Conservation (phyloP, 2,113 vertebrate genomes). For the Montifringilla adamsi region DNA sequence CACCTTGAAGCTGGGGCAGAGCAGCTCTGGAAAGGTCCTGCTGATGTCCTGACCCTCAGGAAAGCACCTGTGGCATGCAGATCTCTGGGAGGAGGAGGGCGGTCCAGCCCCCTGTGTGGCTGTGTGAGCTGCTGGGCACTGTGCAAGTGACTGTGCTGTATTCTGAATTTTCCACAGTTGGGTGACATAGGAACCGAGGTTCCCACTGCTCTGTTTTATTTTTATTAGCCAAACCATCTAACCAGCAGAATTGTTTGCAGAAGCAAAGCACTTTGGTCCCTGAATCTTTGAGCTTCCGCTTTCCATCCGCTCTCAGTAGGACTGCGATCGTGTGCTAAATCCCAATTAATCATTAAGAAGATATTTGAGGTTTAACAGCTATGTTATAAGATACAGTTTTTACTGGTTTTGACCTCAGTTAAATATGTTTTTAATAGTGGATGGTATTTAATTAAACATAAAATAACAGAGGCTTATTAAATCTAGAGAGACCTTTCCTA, state of each 20-base stretch:
- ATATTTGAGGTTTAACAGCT: constrained; percentile 71
- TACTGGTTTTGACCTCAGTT: constrained; percentile 53
- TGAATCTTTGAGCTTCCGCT: neutral
- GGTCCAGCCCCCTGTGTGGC: rapidly evolving
- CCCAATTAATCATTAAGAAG: constrained; percentile 64
- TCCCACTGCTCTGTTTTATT: neutral
- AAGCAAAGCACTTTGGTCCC: constrained; percentile 56
- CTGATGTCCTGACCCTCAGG: neutral
- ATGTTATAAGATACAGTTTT: constrained; percentile 64
- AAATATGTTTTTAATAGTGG: constrained; percentile 66
- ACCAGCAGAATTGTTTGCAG: constrained; percentile 56
- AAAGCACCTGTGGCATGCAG: neutral
- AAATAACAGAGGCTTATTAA: constrained; percentile 67
- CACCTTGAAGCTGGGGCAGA: neutral
- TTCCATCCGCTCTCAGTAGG: constrained; percentile 3
- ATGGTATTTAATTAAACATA: constrained; percentile 68
- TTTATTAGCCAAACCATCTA: constrained; percentile 6
- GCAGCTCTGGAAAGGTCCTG: neutral
- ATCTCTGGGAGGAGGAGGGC: neutral
- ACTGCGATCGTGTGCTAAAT: constrained; percentile 36
- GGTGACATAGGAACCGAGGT: neutral
- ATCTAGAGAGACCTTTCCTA: constrained; percentile 40
- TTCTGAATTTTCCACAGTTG: neutral
- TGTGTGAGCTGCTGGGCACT: rapidly evolving
- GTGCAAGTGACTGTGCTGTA: neutral